A percentile compares a stretch with the other conserved stretches of the same genome.
Conservation (phyloP, 2,797 vertebrate genomes). For the Alosa sapidissima region DNA sequence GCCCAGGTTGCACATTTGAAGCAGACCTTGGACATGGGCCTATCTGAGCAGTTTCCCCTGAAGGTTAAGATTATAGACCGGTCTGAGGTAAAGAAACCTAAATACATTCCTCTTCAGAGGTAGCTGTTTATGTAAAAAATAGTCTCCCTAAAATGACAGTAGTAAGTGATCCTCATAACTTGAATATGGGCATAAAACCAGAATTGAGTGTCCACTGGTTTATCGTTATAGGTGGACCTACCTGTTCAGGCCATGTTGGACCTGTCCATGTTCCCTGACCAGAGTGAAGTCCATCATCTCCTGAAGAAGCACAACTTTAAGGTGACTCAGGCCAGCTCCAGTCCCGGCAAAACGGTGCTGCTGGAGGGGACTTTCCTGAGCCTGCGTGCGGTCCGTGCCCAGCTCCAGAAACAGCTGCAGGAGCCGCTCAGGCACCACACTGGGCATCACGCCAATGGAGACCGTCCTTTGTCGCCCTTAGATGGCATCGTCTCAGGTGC, state of each 20-base stretch:
- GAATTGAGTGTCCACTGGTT: background rate
- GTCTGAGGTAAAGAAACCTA: conserved; percentile 45
- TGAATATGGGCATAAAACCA: background rate
- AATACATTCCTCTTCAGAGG: too few relatives aligned
- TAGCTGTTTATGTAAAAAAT: too few relatives aligned
- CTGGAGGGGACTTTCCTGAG: conserved; percentile 63
- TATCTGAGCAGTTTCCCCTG: conserved; percentile 32
- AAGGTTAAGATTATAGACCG: conserved; percentile 40
- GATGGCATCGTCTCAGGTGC: conserved; percentile 32
- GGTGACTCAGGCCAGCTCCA: background rate
- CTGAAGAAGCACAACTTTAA: conserved; percentile 50
- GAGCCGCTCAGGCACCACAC: accelerated
- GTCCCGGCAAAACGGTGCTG: background rate
- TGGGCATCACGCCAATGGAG: background rate
- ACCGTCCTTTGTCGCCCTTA: background rate
- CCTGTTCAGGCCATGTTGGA: conserved; percentile 58
- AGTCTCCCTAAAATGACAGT: too few relatives aligned
- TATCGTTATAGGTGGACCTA: conserved; percentile 65
- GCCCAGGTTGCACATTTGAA: conserved; percentile 32
- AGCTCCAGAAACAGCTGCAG: conserved; percentile 47
- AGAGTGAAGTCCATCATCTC: conserved; percentile 11
- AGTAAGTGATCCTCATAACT: too few relatives aligned
- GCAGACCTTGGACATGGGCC: conserved; percentile 52
- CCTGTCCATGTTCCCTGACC: conserved; percentile 47
- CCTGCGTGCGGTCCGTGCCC: conserved; percentile 52